These are phyloP conservation scores for Hystrix cristata DNA, from an alignment of 2,113 vertebrate species.

Conservation along the genomic window DNA sequence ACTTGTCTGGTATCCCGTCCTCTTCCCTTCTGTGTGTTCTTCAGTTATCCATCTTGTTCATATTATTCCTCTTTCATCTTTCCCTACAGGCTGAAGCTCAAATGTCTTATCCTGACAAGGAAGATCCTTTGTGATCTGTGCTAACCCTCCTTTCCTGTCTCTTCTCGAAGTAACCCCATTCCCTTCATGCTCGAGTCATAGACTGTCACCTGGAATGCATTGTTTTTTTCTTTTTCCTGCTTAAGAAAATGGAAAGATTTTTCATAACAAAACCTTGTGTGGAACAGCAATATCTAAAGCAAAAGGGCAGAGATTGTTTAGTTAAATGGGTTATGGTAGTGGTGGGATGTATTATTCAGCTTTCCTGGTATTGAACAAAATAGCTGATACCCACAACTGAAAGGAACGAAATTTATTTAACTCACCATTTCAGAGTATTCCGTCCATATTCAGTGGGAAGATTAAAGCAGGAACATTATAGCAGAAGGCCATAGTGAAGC, in stretches of 20 bases:
- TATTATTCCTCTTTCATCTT: neutral
- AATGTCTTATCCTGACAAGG: neutral
- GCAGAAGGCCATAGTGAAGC: neutral
- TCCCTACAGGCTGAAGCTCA: neutral
- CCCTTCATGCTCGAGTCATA: neutral
- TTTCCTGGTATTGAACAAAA: neutral
- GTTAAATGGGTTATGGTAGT: neutral
- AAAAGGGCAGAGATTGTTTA: neutral
- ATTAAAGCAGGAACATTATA: neutral
- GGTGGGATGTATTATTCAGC: neutral
- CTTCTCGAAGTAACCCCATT: neutral
- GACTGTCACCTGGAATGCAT: neutral
- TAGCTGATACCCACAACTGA: neutral
- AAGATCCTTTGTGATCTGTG: neutral
- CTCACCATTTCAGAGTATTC: neutral
- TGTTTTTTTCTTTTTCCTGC: slow-evolving; percentile 15
- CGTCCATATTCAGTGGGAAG: neutral
- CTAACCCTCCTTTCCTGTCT: neutral
- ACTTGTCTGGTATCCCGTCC: neutral
- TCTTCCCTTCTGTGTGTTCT: rapidly evolving
- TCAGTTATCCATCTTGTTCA: neutral
- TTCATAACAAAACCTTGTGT: neutral
- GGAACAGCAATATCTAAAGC: neutral
- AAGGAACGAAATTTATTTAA: neutral
- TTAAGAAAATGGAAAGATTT: neutral